phyloP scores from a whole-genome alignment of 2,113 vertebrate species.

The Amblyopsis rosae region DNA sequence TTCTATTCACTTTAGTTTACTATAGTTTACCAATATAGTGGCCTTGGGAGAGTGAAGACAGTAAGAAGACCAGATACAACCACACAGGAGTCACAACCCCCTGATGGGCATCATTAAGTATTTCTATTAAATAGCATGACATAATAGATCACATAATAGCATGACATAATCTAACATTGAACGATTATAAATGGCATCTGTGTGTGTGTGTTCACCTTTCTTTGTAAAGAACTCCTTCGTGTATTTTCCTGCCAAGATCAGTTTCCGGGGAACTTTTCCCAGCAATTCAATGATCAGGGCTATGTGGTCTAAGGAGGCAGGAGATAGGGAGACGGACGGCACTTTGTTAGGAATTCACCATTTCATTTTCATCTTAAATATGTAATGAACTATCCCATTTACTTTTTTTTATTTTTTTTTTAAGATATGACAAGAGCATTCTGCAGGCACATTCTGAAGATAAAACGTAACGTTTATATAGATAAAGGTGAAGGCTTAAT shows the following conservation, averaged over 20 bases:
- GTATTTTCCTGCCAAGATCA: constrained; percentile 93
- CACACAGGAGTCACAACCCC: too few relatives aligned
- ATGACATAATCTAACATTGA: too few relatives aligned
- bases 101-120: too few relatives aligned
- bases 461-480: too few relatives aligned
- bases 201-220: constrained; percentile 84
- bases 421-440: neutral
- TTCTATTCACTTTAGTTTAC: too few relatives aligned
- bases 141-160: too few relatives aligned
- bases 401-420: neutral
- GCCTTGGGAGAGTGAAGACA: neutral
- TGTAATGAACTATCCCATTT: constrained; percentile 5
- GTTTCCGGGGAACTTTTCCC: constrained; percentile 95
- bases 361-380: neutral
- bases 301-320: constrained; percentile 86
- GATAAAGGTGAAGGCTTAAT: too few relatives aligned
- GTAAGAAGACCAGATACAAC: neutral
- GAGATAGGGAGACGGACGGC: constrained; percentile 32
- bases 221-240: constrained; percentile 99
- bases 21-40: too few relatives aligned
- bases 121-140: too few relatives aligned
- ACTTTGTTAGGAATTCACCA: neutral
- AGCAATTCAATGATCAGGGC: constrained; percentile 97
- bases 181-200: neutral
- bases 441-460: too few relatives aligned